A percentile compares a stretch with the other conserved stretches of the same genome.
These are phyloP conservation scores for Lagorchestes hirsutus DNA, from an alignment of 2,797 vertebrate genomes.

Conservation along the genomic window DNA sequence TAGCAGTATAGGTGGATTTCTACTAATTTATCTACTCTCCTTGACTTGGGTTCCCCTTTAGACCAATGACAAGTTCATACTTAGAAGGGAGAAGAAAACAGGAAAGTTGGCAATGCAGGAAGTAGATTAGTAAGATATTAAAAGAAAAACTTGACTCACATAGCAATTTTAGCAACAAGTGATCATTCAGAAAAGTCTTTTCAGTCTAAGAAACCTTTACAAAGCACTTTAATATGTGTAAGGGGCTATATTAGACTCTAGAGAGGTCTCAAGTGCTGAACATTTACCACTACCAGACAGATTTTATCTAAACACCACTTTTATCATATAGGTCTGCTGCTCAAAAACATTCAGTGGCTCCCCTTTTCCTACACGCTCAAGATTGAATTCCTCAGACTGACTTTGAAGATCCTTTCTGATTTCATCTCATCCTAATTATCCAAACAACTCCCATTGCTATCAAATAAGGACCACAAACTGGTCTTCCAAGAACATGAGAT, in stretches of 20 bases:
- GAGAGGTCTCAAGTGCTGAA: not conserved
- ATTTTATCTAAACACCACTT: not conserved
- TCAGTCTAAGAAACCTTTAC: not conserved
- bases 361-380: not conserved
- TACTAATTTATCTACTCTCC: not conserved
- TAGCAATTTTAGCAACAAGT: not conserved
- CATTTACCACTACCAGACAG: not conserved
- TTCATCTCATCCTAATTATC: not conserved
- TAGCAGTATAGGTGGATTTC: not conserved
- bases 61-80: not conserved
- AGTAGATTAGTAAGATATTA: not conserved
- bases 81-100: not conserved
- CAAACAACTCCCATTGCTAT: not conserved
- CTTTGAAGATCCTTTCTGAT: not conserved
- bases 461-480: not conserved
- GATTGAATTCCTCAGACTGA: not conserved
- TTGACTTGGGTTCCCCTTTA: not conserved
- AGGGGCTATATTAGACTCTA: not conserved
- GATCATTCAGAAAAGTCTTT: not conserved
- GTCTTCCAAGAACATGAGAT: not conserved
- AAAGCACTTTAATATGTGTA: not conserved
- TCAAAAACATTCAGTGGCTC: not conserved
- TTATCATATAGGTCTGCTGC: not conserved
- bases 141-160: not conserved
- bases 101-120: not conserved